Conservation (phyloP, 2,888 invertebrate genomes). For the Scaptomyza polygonia region DNA sequence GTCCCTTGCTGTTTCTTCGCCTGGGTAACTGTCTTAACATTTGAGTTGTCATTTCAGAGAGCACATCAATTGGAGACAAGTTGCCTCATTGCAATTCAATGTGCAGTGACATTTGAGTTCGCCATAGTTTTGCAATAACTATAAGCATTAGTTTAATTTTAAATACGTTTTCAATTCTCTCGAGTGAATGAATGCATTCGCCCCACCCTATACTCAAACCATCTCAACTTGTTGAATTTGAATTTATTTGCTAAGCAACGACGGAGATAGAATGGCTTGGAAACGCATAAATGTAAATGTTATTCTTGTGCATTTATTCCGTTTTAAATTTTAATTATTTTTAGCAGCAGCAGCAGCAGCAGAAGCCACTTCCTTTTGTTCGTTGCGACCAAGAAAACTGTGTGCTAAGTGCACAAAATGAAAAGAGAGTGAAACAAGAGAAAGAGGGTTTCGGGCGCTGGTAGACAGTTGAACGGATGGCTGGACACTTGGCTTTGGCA, state of each 20-base stretch:
- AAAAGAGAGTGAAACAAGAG: background rate
- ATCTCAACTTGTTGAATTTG: slow-evolving; percentile 67
- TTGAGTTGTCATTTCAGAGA: slow-evolving; percentile 33
- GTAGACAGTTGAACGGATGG: slow-evolving; percentile 18
- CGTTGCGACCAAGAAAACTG: slow-evolving; percentile 49
- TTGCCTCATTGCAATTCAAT: slow-evolving; percentile 65
- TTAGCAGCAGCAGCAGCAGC: slow-evolving; percentile 44
- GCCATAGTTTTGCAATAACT: slow-evolving; percentile 61
- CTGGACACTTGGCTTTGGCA: slow-evolving; percentile 46
- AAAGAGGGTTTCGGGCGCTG: background rate
- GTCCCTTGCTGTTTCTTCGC: background rate
- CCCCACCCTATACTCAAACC: background rate
- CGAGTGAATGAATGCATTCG: slow-evolving; percentile 20
- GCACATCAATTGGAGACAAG: slow-evolving; percentile 32
- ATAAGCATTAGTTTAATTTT: slow-evolving; percentile 72
- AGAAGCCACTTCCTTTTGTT: slow-evolving; percentile 23
- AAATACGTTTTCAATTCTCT: slow-evolving; percentile 65
- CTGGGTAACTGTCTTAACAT: slow-evolving; percentile 27
- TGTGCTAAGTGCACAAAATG: slow-evolving; percentile 5
- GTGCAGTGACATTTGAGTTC: slow-evolving; percentile 65
- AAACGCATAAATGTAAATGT: slow-evolving; percentile 69
- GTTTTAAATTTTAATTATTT: slow-evolving; percentile 73
- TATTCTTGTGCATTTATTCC: slow-evolving; percentile 73
- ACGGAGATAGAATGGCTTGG: slow-evolving; percentile 1
- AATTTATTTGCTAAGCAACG: slow-evolving; percentile 53